Percentiles rank a stretch among this genome's conserved stretches.
phyloP scores from a whole-genome alignment of 2,113 vertebrate species.

The Brienomyrus longianalis region DNA sequence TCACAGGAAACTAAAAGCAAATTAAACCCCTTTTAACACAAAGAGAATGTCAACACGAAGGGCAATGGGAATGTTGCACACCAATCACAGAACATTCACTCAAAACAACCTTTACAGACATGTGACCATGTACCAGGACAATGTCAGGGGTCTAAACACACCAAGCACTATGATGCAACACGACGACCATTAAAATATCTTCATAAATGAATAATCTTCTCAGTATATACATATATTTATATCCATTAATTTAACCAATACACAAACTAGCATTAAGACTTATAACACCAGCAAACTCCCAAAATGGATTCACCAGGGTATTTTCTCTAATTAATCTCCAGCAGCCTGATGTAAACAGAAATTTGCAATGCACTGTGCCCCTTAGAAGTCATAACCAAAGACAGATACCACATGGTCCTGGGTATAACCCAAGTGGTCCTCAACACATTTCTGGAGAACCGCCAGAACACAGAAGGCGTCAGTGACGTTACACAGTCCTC shows the following conservation, averaged over 20 bases:
- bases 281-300: slow-evolving; percentile 26
- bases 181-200: slow-evolving; percentile 1
- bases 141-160: background rate
- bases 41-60: background rate
- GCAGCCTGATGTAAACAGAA: slow-evolving; percentile 33
- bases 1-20: background rate
- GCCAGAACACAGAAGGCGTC: background rate
- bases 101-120: background rate
- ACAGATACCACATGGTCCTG: background rate
- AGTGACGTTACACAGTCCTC: background rate
- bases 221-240: slow-evolving; percentile 54
- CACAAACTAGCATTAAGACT: slow-evolving; percentile 38
- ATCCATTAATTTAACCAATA: slow-evolving; percentile 53
- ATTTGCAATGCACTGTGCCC: background rate
- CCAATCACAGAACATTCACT: background rate
- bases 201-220: slow-evolving; percentile 32
- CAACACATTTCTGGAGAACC: background rate
- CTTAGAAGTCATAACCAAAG: background rate
- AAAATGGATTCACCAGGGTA: slow-evolving; percentile 26
- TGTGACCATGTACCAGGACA: background rate
- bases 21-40: background rate
- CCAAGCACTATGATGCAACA: background rate
- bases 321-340: slow-evolving; percentile 12
- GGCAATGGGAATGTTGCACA: background rate
- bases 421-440: background rate